Evolutionary conservation across 2,113 vertebrate genomes (phyloP).

Genomic region (Hypomesus transpacificus): DNA sequence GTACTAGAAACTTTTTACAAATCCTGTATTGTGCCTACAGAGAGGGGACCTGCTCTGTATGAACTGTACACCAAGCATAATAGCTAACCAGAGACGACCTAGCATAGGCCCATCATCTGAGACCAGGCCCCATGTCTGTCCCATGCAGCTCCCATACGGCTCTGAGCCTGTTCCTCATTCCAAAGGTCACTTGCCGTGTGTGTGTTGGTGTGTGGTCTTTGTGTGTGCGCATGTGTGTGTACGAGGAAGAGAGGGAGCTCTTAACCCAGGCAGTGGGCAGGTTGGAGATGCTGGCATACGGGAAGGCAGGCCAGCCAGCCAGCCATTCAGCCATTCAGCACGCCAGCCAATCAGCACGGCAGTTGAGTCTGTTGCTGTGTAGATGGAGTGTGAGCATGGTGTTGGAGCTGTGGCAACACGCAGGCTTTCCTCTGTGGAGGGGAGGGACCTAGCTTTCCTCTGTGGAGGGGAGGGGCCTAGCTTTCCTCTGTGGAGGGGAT

Average conservation of each 20-base stretch:
- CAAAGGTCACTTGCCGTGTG: conserved; percentile 25
- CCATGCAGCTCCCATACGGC: neutral
- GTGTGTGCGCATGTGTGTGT: neutral
- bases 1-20: no score
- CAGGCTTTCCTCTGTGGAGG: no score
- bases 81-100: neutral
- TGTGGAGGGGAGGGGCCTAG: no score
- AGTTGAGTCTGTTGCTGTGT: neutral
- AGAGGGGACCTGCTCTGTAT: no score
- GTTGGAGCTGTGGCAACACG: no score
- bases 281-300: conserved; percentile 28
- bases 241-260: conserved; percentile 1
- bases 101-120: neutral
- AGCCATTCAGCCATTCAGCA: neutral
- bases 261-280: conserved; percentile 22
- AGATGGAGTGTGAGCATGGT: no score
- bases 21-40: no score
- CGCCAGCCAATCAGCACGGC: no score
- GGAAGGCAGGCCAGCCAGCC: conserved; percentile 43
- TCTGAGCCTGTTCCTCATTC: neutral
- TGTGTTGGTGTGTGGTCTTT: neutral
- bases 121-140: neutral
- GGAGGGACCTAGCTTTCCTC: no score
- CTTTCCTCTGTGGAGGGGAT: no score
- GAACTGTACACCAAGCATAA: no score